Base-by-base conservation (phyloP, 2,113 vertebrate species). In the Grammomys dolichurus region DNA sequence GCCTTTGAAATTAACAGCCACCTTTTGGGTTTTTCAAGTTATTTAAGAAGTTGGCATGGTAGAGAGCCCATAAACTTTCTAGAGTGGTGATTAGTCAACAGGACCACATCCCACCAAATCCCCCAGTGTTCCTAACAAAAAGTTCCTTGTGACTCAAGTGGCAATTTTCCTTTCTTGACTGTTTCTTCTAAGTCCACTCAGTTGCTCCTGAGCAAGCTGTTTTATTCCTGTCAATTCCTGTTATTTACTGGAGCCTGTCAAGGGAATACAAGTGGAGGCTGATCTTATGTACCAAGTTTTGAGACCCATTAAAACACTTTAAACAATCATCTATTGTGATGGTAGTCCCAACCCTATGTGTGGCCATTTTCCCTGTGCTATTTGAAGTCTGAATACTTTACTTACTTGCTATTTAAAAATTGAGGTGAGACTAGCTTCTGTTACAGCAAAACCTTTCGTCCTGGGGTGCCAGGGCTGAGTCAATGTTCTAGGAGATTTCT, bases 1-100 rank as follows among this genome's bases (percentile, higher is more conserved):
- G 96, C 94, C 95, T 95, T 94, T 97, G 97, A 96, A 97, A 97
- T 97, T 97, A 97, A 94, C 95, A 97, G 96, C 96, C 97, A 95
- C 85, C 95, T 95, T 95, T 95, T 90, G 86, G 92, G 97, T 90
- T 97, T 95, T 96, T 96, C 95, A 96, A 96, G 96, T 97, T 97
- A 97, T 95, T 97, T 92, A 88, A 94, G 97, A 97, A 0, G 7
- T 72, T 95, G 96, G 97, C 96, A 72, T 96, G 85, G 91, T 72
- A 40, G 85, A 63, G 88, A 97, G 92, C 90, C 81, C 88, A 72
- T 97, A 97, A 97, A 98, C 96, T 97, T 97, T 95, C 92, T 96
- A 90, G 89, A 90, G 95, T 36, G 81, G 95, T 96, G 95, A 97
- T 97, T 97, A 97, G 97, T 97, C 94, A 96, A 94, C 0, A 28